phyloP scores from a whole-genome alignment of 2,888 invertebrate genomes.

The Ectropis crepuscularia region DNA sequence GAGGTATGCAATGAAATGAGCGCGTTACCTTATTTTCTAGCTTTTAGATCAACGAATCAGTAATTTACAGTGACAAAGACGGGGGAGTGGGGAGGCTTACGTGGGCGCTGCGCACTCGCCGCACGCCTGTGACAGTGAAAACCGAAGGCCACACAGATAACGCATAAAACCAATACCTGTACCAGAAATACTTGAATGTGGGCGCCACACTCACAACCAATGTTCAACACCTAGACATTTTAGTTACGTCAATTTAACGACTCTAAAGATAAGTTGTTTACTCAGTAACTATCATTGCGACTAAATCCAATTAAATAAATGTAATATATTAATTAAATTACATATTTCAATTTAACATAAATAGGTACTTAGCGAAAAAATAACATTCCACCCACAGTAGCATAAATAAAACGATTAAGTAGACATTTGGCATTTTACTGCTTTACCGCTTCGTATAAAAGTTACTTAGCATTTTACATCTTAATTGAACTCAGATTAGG shows the following conservation, averaged over 20 bases:
- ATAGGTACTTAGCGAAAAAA: conserved; percentile 5
- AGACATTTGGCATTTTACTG: conserved; percentile 10
- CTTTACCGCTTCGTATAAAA: conserved; percentile 11
- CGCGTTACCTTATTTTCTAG: no score
- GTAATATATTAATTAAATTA: conserved; percentile 6
- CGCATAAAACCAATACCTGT: conserved; percentile 3
- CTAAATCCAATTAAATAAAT: conserved; percentile 10
- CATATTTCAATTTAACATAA: conserved; percentile 5
- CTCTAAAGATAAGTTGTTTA: background rate
- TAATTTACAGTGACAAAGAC: background rate
- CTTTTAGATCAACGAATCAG: no score
- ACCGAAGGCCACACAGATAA: conserved; percentile 33
- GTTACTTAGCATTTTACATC: conserved; percentile 8
- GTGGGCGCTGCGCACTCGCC: conserved; percentile 31
- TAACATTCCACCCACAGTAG: conserved; percentile 10
- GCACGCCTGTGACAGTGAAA: conserved; percentile 38
- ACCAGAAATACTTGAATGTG: background rate
- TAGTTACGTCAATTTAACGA: background rate
- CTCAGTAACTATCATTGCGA: background rate
- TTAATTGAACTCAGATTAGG: conserved; percentile 12
- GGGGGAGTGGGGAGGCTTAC: conserved; percentile 17
- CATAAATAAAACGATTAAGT: conserved; percentile 13
- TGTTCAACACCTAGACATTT: background rate
- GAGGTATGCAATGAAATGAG: no score
- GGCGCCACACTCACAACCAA: background rate